These are phyloP conservation scores for Microtus ochrogaster DNA, from an alignment of 2,113 vertebrate species.

Conservation along the genomic window DNA sequence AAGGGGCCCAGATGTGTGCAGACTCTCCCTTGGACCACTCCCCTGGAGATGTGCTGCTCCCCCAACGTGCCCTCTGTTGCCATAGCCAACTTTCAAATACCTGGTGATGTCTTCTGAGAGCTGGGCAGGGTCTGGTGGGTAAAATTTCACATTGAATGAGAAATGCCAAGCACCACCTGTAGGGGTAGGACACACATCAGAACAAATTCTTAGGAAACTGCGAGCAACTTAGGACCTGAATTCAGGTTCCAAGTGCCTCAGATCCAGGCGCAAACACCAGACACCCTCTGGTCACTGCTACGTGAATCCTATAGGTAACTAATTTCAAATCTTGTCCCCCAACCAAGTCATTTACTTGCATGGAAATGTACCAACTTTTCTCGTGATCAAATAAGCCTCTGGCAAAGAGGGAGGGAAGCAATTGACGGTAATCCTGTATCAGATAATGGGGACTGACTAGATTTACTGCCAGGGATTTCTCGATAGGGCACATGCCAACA, in stretches of 20 bases:
- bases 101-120: constrained; percentile 98
- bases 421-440: background rate
- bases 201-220: constrained; percentile 60
- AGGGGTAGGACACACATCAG: constrained; percentile 53
- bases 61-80: background rate
- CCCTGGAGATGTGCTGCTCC: background rate
- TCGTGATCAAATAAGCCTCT: background rate
- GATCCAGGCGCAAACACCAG: background rate
- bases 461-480: background rate
- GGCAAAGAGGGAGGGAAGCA: background rate
- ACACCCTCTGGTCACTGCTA: background rate
- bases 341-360: background rate
- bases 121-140: constrained; percentile 97
- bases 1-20: background rate
- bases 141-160: constrained; percentile 99
- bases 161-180: constrained; percentile 97
- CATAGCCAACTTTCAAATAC: constrained; percentile 83
- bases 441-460: background rate
- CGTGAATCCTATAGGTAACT: background rate
- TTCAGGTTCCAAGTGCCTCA: background rate
- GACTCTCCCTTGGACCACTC: background rate
- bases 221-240: background rate
- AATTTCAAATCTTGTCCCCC: constrained; percentile 29
- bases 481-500: background rate
- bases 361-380: constrained; percentile 18